These are phyloP conservation scores for Hypomecis punctinalis DNA, from an alignment of 2,888 invertebrate species.

Conservation along the genomic window DNA sequence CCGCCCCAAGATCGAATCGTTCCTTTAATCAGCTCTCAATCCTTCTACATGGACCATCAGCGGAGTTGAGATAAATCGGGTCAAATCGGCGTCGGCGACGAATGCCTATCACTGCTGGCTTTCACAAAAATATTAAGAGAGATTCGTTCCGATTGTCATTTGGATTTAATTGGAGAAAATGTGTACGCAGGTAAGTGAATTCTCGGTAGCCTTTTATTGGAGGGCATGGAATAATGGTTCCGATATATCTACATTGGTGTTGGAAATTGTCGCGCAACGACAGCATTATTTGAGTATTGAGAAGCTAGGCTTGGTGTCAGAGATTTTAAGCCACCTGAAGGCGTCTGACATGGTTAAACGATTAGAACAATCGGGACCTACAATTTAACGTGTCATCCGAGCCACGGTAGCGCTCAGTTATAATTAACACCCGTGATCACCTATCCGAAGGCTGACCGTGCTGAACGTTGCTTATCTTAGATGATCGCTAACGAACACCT, in stretches of 20 bases:
- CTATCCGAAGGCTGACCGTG: too few relatives aligned
- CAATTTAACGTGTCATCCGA: too few relatives aligned
- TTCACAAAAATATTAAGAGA: slow-evolving; percentile 57
- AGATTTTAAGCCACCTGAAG: too few relatives aligned
- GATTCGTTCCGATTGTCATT: slow-evolving; percentile 62
- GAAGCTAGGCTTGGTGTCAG: too few relatives aligned
- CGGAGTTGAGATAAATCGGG: slow-evolving; percentile 60
- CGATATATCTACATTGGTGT: background rate
- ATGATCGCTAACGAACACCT: too few relatives aligned
- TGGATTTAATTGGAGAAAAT: slow-evolving; percentile 63
- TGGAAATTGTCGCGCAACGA: too few relatives aligned
- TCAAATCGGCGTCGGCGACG: slow-evolving; percentile 52
- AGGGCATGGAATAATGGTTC: slow-evolving; percentile 59
- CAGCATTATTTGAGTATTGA: too few relatives aligned
- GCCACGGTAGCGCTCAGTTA: too few relatives aligned
- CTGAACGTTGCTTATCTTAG: too few relatives aligned
- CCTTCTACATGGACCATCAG: slow-evolving; percentile 76
- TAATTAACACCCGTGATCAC: too few relatives aligned
- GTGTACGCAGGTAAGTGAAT: slow-evolving; percentile 51
- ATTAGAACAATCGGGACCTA: too few relatives aligned
- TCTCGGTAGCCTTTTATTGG: slow-evolving; percentile 57
- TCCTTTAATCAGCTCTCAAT: slow-evolving; percentile 78
- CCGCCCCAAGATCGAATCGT: slow-evolving; percentile 80
- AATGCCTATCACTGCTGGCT: slow-evolving; percentile 51
- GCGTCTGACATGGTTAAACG: too few relatives aligned